phyloP scores from a whole-genome alignment of 2,888 invertebrate genomes.

The Athetis lepigone region DNA sequence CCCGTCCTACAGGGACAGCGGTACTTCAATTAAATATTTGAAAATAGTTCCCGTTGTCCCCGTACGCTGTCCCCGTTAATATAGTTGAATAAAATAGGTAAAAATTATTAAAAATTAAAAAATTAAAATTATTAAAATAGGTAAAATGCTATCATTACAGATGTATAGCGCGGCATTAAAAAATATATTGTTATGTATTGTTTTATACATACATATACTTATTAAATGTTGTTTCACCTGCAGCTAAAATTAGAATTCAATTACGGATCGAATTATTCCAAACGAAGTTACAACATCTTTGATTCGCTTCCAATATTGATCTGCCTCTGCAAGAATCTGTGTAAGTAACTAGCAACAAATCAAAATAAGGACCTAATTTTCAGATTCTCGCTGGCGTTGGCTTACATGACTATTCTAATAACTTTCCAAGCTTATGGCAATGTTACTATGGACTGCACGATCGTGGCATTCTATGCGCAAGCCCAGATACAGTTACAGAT shows the following conservation, averaged over 20 bases:
- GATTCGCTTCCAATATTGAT: not conserved
- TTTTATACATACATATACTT: no score
- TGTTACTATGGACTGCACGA: conserved; percentile 83
- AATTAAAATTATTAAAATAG: no score
- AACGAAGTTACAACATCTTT: conserved; percentile 1
- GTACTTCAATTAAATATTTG: no score
- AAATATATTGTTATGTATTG: no score
- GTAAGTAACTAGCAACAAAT: not conserved
- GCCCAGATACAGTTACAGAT: conserved; percentile 79
- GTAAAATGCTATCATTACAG: no score
- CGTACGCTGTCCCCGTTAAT: no score
- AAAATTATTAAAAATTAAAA: no score
- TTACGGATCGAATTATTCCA: not conserved
- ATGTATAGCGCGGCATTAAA: no score
- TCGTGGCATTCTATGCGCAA: conserved; percentile 80
- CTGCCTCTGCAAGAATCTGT: not conserved
- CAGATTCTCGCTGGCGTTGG: conserved; percentile 76
- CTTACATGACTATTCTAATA: conserved; percentile 75
- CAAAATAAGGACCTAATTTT: conserved; percentile 53
- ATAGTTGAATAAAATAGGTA: no score
- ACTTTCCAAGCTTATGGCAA: conserved; percentile 79
- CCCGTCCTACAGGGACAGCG: no score
- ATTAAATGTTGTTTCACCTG: not conserved
- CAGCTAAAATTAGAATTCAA: not conserved
- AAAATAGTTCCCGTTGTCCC: no score